Evolutionary conservation across 2,797 vertebrate genomes (phyloP), one percentile per base, ranked within the genome.

Genomic region (Stomatorhinus walkeri): DNA sequence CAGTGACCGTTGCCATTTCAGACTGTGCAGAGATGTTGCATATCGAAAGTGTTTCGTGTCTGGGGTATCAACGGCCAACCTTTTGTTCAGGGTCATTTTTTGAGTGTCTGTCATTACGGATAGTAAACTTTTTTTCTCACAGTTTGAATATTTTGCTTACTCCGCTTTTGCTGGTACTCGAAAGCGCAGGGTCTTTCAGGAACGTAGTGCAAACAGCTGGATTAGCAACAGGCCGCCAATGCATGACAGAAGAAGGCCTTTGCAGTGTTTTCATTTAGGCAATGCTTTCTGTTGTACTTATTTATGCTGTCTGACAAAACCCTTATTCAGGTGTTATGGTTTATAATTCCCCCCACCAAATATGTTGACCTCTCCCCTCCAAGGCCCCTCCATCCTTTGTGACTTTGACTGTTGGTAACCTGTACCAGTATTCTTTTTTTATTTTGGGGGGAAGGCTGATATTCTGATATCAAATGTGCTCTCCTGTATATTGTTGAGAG

Each of bases 391-490:
- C 49, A 28, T 81, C 68, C 79, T 22, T 87, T 43, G 49, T 87
- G 72, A 87, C 36, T 89, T 59, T 89, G 64, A 87, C 64, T 85
- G 83, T 68, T 85, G 56, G 83, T 51, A 61, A 84, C 36, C 88
- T 64, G 56, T 64, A 61, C 83, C 88, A 87, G 84, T 89, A 86
- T 86, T 89, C 48, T 68, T 79, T 46, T 81, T 22, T 72, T 19
- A 1, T 81, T 46, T 46, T 19, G 6, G 14, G 32, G 56, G 40
- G 19, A 43, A 79, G n/a, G 79, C 48, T 54, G n/a, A 89, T 68
- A 81, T 40, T 72, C 19, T 76, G 48, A 64, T 85, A 64, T 89
- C 46, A 76, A 4, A 89, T 19, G 46, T 49, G 49, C 32, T 51
- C 81, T n/a, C 46, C 19, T 48, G 54, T 48, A 46, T 85, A 51